These are phyloP conservation scores for Amiota minor DNA, from an alignment of 2,888 invertebrate genomes.

Conservation along the genomic window DNA sequence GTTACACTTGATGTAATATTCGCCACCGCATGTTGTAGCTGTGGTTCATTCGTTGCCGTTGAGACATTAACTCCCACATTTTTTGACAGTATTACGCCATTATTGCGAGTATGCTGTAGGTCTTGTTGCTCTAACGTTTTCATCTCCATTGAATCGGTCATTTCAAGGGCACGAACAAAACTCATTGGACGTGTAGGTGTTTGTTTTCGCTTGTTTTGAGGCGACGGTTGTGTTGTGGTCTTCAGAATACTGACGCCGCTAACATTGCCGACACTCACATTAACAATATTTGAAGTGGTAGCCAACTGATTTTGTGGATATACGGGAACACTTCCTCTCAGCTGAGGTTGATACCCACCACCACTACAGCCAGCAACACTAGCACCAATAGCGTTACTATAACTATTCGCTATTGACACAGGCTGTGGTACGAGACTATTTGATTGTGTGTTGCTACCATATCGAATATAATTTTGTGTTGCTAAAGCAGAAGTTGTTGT, in stretches of 20 bases:
- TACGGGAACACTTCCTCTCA: conserved; percentile 81
- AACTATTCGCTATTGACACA: neutral
- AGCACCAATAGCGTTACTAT: conserved; percentile 27
- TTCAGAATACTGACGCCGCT: conserved; percentile 42
- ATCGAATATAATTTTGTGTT: conserved; percentile 68
- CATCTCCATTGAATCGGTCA: conserved; percentile 91
- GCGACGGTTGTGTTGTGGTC: conserved; percentile 73
- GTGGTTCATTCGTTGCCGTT: conserved; percentile 46
- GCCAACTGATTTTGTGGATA: conserved; percentile 76
- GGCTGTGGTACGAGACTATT: neutral
- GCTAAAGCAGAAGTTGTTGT: conserved; percentile 60
- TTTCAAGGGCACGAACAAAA: conserved; percentile 90
- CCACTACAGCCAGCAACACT: conserved; percentile 41
- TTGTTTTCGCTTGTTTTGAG: conserved; percentile 78
- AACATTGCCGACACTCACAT: conserved; percentile 46
- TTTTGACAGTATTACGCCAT: conserved; percentile 54
- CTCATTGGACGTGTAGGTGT: conserved; percentile 83
- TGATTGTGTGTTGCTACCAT: conserved; percentile 51
- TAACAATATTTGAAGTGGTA: conserved; percentile 38
- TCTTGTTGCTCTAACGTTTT: conserved; percentile 74
- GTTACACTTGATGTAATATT: conserved; percentile 25
- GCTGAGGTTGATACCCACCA: conserved; percentile 77
- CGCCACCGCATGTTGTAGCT: conserved; percentile 41
- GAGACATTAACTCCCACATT: conserved; percentile 40
- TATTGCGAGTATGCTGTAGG: conserved; percentile 56